These are phyloP conservation scores for Nyctibius grandis DNA, from an alignment of 2,797 vertebrate genomes.

Conservation along the genomic window DNA sequence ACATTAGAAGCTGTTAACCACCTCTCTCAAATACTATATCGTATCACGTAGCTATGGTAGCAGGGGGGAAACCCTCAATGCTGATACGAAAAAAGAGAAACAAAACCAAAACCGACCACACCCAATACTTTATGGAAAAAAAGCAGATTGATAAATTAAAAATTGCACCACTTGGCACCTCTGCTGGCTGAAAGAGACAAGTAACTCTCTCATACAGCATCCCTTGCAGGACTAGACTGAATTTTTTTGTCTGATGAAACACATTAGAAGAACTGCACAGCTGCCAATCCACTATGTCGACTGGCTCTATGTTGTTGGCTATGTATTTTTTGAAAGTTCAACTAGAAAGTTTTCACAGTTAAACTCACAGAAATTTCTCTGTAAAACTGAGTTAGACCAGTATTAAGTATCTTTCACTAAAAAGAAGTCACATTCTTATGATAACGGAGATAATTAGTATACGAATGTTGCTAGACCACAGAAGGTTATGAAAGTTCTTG, in stretches of 20 bases:
- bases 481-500: constrained; percentile 58
- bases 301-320: not conserved
- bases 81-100: not conserved
- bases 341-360: not conserved
- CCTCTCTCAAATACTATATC: not conserved
- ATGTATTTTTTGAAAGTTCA: not conserved
- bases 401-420: not conserved
- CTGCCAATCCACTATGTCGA: not conserved
- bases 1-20: not conserved
- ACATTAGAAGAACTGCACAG: not conserved
- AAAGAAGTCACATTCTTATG: not conserved
- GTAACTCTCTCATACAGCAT: not conserved
- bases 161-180: not conserved
- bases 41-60: not conserved
- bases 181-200: not conserved
- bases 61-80: not conserved
- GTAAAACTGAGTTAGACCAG: not conserved
- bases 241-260: not conserved
- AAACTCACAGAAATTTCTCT: not conserved
- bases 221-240: not conserved
- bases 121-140: not conserved
- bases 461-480: constrained; percentile 26
- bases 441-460: not conserved
- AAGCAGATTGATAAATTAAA: not conserved
- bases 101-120: not conserved